Percentiles rank a stretch among this genome's conserved stretches.
Conservation (phyloP, 2,888 invertebrate genomes). For the Diachrysia chrysitis region DNA sequence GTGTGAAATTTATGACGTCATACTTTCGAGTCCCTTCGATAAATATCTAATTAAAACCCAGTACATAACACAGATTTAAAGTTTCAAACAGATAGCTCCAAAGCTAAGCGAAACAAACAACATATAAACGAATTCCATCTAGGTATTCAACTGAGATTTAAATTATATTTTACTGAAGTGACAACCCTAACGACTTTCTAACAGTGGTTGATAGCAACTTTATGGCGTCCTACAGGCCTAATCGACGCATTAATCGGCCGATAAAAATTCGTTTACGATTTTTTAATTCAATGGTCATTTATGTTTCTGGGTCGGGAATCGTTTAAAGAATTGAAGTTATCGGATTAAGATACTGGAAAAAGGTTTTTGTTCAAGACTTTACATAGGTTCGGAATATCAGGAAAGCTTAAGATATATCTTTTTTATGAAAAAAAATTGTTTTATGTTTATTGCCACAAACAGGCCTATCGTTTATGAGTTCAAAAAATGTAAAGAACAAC, state of each 20-base stretch:
- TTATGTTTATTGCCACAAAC: too few relatives aligned
- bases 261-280: constrained; percentile 55
- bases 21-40: too few relatives aligned
- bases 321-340: constrained; percentile 6
- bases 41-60: too few relatives aligned
- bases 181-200: constrained; percentile 24
- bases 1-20: too few relatives aligned
- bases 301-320: constrained; percentile 16
- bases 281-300: constrained; percentile 51
- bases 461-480: too few relatives aligned
- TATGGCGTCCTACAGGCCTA: constrained; percentile 24
- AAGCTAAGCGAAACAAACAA: not conserved
- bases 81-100: too few relatives aligned
- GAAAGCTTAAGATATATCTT: not conserved
- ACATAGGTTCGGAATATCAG: not conserved
- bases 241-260: constrained; percentile 50
- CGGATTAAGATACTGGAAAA: not conserved
- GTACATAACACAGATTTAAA: too few relatives aligned
- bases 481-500: too few relatives aligned
- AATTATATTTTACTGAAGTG: constrained; percentile 3
- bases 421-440: too few relatives aligned
- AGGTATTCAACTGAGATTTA: not conserved
- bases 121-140: not conserved
- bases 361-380: not conserved
- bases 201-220: constrained; percentile 27